Evolutionary conservation across 2,888 invertebrate genomes (phyloP).

Genomic region (Acleris sparsana): DNA sequence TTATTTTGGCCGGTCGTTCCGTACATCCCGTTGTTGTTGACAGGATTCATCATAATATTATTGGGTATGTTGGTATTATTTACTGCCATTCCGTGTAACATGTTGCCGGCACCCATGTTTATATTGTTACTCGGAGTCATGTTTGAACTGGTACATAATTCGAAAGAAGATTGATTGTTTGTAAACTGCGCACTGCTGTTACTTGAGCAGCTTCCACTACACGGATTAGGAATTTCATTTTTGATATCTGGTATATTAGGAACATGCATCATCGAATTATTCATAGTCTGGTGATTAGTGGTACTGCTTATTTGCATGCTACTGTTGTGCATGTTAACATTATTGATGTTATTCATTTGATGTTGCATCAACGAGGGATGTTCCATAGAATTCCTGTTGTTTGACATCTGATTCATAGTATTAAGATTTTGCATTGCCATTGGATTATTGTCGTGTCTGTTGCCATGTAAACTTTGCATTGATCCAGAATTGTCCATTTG

Average conservation of each 20-base stretch:
- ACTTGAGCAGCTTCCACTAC: slow-evolving; percentile 74
- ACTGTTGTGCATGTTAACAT: slow-evolving; percentile 72
- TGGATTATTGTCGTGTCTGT: slow-evolving; percentile 71
- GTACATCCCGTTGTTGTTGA: slow-evolving; percentile 65
- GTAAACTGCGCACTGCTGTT: slow-evolving; percentile 62
- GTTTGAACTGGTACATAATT: slow-evolving; percentile 63
- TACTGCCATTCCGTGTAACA: slow-evolving; percentile 71
- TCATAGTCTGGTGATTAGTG: slow-evolving; percentile 68
- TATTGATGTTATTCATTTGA: slow-evolving; percentile 72
- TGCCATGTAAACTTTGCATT: slow-evolving; percentile 67
- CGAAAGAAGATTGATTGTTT: slow-evolving; percentile 68
- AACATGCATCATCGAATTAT: slow-evolving; percentile 71
- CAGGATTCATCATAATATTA: slow-evolving; percentile 73
- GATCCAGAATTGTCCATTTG: slow-evolving; percentile 69
- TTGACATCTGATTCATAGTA: slow-evolving; percentile 73
- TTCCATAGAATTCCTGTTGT: slow-evolving; percentile 70
- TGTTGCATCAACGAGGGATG: slow-evolving; percentile 76
- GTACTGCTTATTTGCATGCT: slow-evolving; percentile 73
- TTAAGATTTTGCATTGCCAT: slow-evolving; percentile 73
- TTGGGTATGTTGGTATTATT: slow-evolving; percentile 67
- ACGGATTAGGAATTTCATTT: slow-evolving; percentile 75
- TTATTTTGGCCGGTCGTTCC: slow-evolving; percentile 62
- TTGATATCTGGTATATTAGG: slow-evolving; percentile 78
- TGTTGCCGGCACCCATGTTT: slow-evolving; percentile 65
- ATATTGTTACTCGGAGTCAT: slow-evolving; percentile 65